Evolutionary conservation across 1,140 invertebrate genomes (phyloP).

Genomic region (Heliothis virescens): DNA sequence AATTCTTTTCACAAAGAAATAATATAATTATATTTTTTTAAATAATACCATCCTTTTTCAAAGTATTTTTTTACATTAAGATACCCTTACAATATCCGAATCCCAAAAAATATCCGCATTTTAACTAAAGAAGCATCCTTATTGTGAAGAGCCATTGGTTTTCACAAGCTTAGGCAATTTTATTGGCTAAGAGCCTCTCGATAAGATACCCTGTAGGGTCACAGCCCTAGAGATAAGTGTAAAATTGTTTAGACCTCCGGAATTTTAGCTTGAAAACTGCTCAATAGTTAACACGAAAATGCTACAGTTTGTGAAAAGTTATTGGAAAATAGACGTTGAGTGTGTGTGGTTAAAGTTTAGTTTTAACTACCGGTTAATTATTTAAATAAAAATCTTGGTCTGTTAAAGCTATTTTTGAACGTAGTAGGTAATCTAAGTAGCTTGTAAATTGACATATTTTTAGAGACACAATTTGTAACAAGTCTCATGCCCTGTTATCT

Average conservation of each 20-base stretch:
- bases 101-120: constrained; percentile 5
- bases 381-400: too few species aligned
- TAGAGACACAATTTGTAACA: too few species aligned
- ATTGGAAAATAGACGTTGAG: neutral
- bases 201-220: constrained; percentile 39
- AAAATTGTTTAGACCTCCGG: constrained; percentile 30
- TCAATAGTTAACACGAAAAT: neutral
- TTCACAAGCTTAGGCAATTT: constrained; percentile 68
- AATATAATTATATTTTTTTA: too few species aligned
- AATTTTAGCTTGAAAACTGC: constrained; percentile 8
- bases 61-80: neutral
- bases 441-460: too few species aligned
- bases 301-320: neutral
- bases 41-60: too few species aligned
- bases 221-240: constrained; percentile 13
- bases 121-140: constrained; percentile 1
- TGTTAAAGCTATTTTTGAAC: too few species aligned
- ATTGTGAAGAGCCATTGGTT: constrained; percentile 67
- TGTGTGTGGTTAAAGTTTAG: neutral
- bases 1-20: too few species aligned
- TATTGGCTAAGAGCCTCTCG: constrained; percentile 54
- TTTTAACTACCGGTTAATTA: neutral
- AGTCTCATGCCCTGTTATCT: too few species aligned
- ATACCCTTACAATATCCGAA: neutral
- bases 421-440: too few species aligned